Evolutionary conservation across 2,113 vertebrate genomes (phyloP).

Genomic region (Tauraco erythrolophus): DNA sequence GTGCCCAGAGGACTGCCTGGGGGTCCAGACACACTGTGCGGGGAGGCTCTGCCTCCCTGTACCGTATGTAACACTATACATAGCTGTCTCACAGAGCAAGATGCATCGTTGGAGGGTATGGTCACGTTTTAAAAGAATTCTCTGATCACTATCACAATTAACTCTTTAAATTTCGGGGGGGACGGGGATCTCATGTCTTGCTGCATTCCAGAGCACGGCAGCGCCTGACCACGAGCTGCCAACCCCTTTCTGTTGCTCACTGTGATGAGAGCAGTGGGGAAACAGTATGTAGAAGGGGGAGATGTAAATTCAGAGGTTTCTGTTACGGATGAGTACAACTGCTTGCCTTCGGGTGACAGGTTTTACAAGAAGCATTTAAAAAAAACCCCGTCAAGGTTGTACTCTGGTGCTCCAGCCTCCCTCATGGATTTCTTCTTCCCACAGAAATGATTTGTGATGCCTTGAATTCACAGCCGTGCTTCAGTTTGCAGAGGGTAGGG

Average conservation of each 20-base stretch:
- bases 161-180: neutral
- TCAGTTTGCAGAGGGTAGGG: neutral
- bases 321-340: neutral
- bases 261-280: neutral
- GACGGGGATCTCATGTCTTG: neutral
- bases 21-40: accelerated
- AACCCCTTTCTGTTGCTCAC: neutral
- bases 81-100: neutral
- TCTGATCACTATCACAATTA: neutral
- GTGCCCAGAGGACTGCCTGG: neutral
- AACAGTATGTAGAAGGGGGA: neutral
- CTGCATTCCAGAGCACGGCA: neutral
- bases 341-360: neutral
- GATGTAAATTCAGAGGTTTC: neutral
- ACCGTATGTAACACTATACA: accelerated
- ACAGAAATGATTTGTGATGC: neutral
- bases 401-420: neutral
- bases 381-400: neutral
- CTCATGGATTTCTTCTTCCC: neutral
- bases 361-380: neutral
- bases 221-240: neutral
- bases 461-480: neutral
- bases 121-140: neutral
- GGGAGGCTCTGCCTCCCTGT: neutral
- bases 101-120: neutral